Base-by-base conservation (phyloP, 1,140 invertebrate species). In the Nasonia giraulti region DNA sequence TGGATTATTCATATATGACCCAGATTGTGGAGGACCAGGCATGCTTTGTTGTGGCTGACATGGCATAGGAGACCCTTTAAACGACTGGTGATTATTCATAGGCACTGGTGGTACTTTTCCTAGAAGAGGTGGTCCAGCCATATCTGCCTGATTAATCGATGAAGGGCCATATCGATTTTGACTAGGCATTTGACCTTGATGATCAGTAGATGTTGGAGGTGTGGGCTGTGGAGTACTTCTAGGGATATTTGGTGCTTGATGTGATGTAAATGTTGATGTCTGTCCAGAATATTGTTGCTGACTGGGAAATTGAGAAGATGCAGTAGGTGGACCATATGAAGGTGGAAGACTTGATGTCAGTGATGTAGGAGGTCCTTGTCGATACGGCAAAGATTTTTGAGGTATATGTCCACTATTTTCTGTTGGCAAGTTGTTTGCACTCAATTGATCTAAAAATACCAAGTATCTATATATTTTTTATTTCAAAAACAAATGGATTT, bases 101-200 rank as follows among this genome's bases (percentile, higher is more conserved):
- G 84, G 77, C 33, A 81, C 86, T 68, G 40, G 37, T 68, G 50
- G 11, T 62, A 78, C 79, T 76, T 90, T 89, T 44, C 81, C 85
- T n/a, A 84, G 85, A 40, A 87, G 73, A 50, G 88, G 78, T 20
- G 88, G 75, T 69, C 86, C 89, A 44, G 83, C 11, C 37, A 91
- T 80, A 91, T 91, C 83, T 83, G 75, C 47, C 80, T 86, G 90
- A 90, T 83, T 89, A 85, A 62, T 86, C 83, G 55, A 87, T 69
- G 81, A 23, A 76, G 83, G 62, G 12, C 2, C n/a, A 37, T 82
- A 82, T 77, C 31, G 76, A 62, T 82, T 74, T 79, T 82, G 68
- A 62, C 31, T 82, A 27, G 80, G 27, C 37, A 76, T n/a, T 83
- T 83, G 80, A 71, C 55, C 40, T 14, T 73, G 47, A 50, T 77